Conservation (phyloP, 2,888 invertebrate genomes). For the Amorpha juglandis region DNA sequence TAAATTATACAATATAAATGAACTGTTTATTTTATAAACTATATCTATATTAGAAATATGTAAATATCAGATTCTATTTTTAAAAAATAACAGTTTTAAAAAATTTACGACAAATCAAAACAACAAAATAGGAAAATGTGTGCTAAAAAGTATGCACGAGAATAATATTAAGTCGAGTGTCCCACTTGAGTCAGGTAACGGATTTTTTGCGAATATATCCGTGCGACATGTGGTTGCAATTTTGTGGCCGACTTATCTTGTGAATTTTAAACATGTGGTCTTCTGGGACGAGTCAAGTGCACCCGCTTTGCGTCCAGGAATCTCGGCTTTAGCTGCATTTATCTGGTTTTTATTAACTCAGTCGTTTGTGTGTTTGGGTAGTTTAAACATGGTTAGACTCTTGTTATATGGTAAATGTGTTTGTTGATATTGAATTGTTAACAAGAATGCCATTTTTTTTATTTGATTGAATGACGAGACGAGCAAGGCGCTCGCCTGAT, state of each 20-base stretch:
- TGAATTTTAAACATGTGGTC: slow-evolving; percentile 55
- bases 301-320: slow-evolving; percentile 1
- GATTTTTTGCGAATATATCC: slow-evolving; percentile 44
- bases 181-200: slow-evolving; percentile 57
- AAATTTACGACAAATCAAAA: not conserved
- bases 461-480: too few relatives aligned
- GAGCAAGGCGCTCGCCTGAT: too few relatives aligned
- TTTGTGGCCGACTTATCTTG: slow-evolving; percentile 55
- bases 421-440: not conserved
- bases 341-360: not conserved
- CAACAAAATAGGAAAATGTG: not conserved
- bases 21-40: not conserved
- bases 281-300: slow-evolving; percentile 35
- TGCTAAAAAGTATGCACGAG: slow-evolving; percentile 10
- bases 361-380: not conserved
- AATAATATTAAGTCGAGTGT: slow-evolving; percentile 33
- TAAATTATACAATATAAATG: not conserved
- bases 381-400: not conserved
- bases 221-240: slow-evolving; percentile 58
- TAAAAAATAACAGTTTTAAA: not conserved
- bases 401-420: not conserved
- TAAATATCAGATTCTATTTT: not conserved
- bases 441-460: not conserved
- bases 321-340: slow-evolving; percentile 1
- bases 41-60: not conserved